A percentile compares a stretch with the other conserved stretches of the same genome.
These are phyloP conservation scores for Phrixothrix hirtus DNA, from an alignment of 2,888 invertebrate species.

Conservation along the genomic window DNA sequence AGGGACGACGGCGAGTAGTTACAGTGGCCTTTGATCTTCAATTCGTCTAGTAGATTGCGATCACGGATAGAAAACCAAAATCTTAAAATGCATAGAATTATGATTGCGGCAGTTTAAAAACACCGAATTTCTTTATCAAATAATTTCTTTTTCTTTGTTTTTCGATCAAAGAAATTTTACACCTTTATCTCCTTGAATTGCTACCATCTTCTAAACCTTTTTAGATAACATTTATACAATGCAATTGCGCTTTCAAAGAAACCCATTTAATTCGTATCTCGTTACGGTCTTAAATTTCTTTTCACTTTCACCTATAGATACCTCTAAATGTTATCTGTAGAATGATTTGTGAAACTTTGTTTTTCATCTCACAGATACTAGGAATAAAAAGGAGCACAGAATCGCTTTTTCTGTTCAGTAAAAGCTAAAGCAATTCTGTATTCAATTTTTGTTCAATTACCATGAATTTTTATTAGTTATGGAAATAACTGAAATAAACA, in stretches of 20 bases:
- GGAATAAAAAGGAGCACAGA: too few relatives aligned
- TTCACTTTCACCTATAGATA: slow-evolving; percentile 7
- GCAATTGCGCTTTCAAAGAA: slow-evolving; percentile 6
- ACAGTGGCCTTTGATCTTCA: slow-evolving; percentile 35
- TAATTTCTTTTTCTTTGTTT: too few relatives aligned
- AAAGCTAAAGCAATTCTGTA: too few relatives aligned
- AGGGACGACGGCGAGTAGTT: slow-evolving; percentile 31
- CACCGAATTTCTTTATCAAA: slow-evolving; percentile 9
- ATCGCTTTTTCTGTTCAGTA: too few relatives aligned
- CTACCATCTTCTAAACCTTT: too few relatives aligned
- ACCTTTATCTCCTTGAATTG: too few relatives aligned
- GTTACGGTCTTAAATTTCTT: slow-evolving; percentile 10
- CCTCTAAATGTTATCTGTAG: slow-evolving; percentile 6
- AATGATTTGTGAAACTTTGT: slow-evolving; percentile 8
- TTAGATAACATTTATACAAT: too few relatives aligned
- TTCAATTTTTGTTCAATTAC: too few relatives aligned
- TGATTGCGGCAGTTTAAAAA: slow-evolving; percentile 17
- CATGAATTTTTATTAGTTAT: too few relatives aligned
- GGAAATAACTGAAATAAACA: too few relatives aligned
- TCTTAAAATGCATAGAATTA: slow-evolving; percentile 27
- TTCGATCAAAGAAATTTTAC: too few relatives aligned
- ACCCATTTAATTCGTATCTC: slow-evolving; percentile 10
- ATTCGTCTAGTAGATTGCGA: slow-evolving; percentile 27
- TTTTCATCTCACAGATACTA: too few relatives aligned
- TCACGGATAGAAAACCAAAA: slow-evolving; percentile 16